Conservation (phyloP, 2,888 invertebrate species). For the Sepioteuthis lessoniana region DNA sequence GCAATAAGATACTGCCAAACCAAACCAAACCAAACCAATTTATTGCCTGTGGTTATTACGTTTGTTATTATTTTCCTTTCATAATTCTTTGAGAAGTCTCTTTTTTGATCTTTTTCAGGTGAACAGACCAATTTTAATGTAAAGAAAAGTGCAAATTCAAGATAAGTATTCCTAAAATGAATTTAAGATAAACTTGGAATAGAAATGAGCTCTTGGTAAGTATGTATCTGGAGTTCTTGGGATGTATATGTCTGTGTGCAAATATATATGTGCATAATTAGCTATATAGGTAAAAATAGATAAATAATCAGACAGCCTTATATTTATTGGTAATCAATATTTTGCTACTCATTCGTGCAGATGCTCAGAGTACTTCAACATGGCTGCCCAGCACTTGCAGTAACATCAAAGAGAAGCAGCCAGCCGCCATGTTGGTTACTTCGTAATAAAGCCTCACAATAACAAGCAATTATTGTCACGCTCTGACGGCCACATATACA, state of each 20-base stretch:
- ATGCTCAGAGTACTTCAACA: background rate
- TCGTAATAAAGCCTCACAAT: conserved; percentile 16
- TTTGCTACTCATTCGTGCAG: background rate
- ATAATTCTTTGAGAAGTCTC: too few relatives aligned
- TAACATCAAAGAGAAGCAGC: background rate
- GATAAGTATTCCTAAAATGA: too few relatives aligned
- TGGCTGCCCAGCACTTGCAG: background rate
- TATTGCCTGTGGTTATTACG: too few relatives aligned
- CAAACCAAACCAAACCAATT: too few relatives aligned
- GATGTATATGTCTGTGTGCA: background rate
- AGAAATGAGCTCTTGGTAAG: background rate
- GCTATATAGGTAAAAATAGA: background rate
- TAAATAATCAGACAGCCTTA: background rate
- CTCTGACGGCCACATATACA: background rate
- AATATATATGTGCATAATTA: background rate
- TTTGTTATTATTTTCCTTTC: too few relatives aligned
- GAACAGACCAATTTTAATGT: too few relatives aligned
- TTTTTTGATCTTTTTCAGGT: too few relatives aligned
- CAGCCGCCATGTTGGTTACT: background rate
- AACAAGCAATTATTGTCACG: background rate
- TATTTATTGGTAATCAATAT: background rate
- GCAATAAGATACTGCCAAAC: too few relatives aligned
- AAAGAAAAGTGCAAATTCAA: too few relatives aligned
- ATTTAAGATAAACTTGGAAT: too few relatives aligned
- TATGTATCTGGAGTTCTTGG: background rate